A percentile compares a stretch with the other conserved stretches of the same genome.
phyloP scores from a whole-genome alignment of 2,888 invertebrate species.

The Agrochola lota region DNA sequence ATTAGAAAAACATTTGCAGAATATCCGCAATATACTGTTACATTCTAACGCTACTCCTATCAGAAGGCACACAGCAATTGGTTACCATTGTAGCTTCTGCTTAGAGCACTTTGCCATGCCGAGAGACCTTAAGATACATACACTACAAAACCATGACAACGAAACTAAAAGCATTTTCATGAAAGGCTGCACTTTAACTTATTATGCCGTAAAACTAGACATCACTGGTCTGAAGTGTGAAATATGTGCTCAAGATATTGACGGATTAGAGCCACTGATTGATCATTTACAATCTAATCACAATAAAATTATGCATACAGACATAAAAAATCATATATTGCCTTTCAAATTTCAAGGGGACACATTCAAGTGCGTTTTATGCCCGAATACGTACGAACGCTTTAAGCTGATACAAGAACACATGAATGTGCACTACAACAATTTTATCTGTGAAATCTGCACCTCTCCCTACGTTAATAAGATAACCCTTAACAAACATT shows the following conservation, averaged over 20 bases:
- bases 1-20: conserved; percentile 62
- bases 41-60: conserved; percentile 81
- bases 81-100: conserved; percentile 79
- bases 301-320: conserved; percentile 42
- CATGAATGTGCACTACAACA: conserved; percentile 61
- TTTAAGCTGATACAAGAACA: conserved; percentile 64
- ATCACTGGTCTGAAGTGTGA: conserved; percentile 58
- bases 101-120: conserved; percentile 67
- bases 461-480: conserved; percentile 82
- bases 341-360: conserved; percentile 62
- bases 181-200: conserved; percentile 64
- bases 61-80: conserved; percentile 69
- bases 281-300: conserved; percentile 50
- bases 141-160: conserved; percentile 69
- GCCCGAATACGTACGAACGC: conserved; percentile 36
- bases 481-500: conserved; percentile 42
- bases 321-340: conserved; percentile 62
- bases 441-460: conserved; percentile 52
- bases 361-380: conserved; percentile 45
- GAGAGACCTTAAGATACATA: conserved; percentile 76
- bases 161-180: conserved; percentile 68
- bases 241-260: conserved; percentile 42
- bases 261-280: conserved; percentile 41
- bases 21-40: conserved; percentile 73
- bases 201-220: conserved; percentile 59